Evolutionary conservation across 2,888 invertebrate genomes (phyloP).

Genomic region (Tipula unca): DNA sequence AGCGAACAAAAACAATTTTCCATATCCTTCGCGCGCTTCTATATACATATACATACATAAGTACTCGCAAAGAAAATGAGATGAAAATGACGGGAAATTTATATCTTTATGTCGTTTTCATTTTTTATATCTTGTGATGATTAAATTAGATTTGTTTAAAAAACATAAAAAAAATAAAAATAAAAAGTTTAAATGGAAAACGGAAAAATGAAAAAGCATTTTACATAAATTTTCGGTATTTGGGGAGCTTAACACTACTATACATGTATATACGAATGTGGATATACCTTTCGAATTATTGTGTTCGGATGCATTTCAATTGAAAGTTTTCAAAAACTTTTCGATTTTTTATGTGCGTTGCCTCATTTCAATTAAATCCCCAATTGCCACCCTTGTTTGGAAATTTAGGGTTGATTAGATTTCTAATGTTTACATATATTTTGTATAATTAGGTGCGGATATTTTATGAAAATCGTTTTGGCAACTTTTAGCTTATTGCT

Average conservation of each 20-base stretch:
- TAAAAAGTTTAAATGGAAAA: neutral
- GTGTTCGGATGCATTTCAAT: neutral
- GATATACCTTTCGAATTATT: neutral
- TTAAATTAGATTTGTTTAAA: neutral
- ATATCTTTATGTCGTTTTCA: neutral
- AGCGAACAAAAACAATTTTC: neutral
- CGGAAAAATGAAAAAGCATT: neutral
- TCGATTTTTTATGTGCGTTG: neutral
- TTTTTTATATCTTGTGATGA: neutral
- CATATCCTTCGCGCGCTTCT: neutral
- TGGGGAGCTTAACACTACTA: neutral
- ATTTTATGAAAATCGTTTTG: no score
- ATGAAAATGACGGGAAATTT: neutral
- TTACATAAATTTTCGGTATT: neutral
- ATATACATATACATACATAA: neutral
- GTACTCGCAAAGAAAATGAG: neutral
- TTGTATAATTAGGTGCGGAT: no score
- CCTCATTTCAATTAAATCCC: neutral
- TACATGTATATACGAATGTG: no score
- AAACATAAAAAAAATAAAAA: neutral
- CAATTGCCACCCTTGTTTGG: neutral
- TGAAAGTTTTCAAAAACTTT: neutral
- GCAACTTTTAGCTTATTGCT: no score
- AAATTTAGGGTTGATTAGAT: neutral
- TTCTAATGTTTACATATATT: no score